Conservation (phyloP, 2,888 invertebrate species). For the Lottia gigantea region DNA sequence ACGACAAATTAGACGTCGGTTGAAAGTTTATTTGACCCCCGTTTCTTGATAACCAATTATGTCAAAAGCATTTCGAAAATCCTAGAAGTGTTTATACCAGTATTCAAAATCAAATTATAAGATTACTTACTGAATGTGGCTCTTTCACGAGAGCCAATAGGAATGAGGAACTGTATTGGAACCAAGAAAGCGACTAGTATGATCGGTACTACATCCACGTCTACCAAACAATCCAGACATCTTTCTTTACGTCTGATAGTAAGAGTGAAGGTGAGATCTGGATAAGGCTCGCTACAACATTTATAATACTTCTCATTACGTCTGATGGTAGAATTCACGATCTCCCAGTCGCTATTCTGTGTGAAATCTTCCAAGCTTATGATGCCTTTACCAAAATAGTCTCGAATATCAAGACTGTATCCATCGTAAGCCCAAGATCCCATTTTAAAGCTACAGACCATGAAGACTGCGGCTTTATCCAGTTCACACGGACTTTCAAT, state of each 20-base stretch:
- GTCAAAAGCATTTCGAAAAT: too few species aligned
- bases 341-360: background rate
- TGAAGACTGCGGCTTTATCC: background rate
- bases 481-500: background rate
- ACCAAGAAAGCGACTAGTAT: background rate
- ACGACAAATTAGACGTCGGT: too few species aligned
- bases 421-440: slow-evolving; percentile 5
- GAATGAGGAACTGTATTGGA: slow-evolving; percentile 7
- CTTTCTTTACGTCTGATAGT: background rate
- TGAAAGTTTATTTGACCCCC: too few species aligned
- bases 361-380: background rate
- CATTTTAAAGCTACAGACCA: slow-evolving; percentile 1
- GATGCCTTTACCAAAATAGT: background rate
- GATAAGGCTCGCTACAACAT: background rate
- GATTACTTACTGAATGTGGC: background rate
- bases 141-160: background rate
- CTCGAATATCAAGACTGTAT: slow-evolving; percentile 3
- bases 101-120: too few species aligned
- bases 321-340: slow-evolving; percentile 1
- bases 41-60: too few species aligned
- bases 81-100: too few species aligned
- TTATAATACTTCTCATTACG: background rate
- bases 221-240: background rate
- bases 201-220: background rate
- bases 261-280: background rate